Evolutionary conservation across 2,888 invertebrate genomes (phyloP).

Genomic region (Chrysolina oricalcia): DNA sequence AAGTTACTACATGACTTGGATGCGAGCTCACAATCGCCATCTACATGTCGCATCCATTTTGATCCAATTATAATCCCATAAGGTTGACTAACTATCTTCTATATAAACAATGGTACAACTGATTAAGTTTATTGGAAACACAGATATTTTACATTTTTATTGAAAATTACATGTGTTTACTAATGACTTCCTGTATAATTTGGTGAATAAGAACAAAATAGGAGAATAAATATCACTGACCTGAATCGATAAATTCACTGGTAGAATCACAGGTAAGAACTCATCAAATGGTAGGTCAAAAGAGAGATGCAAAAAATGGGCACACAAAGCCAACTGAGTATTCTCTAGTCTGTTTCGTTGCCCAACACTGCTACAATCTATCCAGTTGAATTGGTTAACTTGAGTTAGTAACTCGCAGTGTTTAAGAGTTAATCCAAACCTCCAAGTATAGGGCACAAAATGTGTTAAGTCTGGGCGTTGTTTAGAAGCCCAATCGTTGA

Average conservation of each 20-base stretch:
- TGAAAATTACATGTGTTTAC: too few species aligned
- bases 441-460: slow-evolving; percentile 98
- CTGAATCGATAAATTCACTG: slow-evolving; percentile 94
- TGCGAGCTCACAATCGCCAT: too few species aligned
- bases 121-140: too few species aligned
- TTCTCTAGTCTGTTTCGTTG: slow-evolving; percentile 83
- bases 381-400: slow-evolving; percentile 98
- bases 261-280: slow-evolving; percentile 92
- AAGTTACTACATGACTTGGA: too few species aligned
- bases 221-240: slow-evolving; percentile 63
- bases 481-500: slow-evolving; percentile 98
- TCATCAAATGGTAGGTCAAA: slow-evolving; percentile 96
- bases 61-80: too few species aligned
- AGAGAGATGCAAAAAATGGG: slow-evolving; percentile 93
- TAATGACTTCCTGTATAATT: too few species aligned
- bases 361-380: slow-evolving; percentile 96
- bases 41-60: too few species aligned
- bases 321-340: slow-evolving; percentile 94
- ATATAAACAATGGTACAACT: too few species aligned
- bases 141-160: too few species aligned
- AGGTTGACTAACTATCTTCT: too few species aligned
- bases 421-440: slow-evolving; percentile 90
- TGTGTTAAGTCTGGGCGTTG: slow-evolving; percentile 92
- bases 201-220: not conserved
- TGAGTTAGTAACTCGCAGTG: slow-evolving; percentile 96